Evolutionary conservation across 1,140 invertebrate genomes (phyloP), one percentile per base, ranked within the genome.

Genomic region (Phortica variegata): DNA sequence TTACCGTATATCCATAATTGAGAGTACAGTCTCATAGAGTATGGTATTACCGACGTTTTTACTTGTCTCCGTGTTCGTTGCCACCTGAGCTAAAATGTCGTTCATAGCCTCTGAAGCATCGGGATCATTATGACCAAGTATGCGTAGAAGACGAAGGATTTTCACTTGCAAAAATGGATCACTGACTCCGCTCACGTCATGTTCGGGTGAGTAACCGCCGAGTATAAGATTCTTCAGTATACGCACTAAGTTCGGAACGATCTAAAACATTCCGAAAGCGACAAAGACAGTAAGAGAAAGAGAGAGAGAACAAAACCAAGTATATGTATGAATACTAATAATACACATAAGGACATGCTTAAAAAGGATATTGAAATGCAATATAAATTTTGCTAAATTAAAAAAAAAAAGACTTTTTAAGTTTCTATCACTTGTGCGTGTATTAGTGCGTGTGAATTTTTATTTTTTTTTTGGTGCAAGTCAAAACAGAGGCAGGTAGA

Each of bases 141-240:
- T 93, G 61, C 97, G 81, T 21, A 99, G 77, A 0, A 99, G 81
- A 52, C 93, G 86, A 43, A 99, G 81, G 61, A 99, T 97, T 84
- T 98, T 98, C 12, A 98, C 95, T 85, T 99, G 97, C 49, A 99
- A 82, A 79, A 99, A 99, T 39, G 97, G 97, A 82, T 99, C 97
- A 60, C 93, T 97, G 10, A 99, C 93, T 38, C 97, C 96, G 53
- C 93, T 97, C n/a, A 99, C 97, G 79, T 99, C 97, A 77, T 99
- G 97, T 77, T 99, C 97, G 8, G 97, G 96, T 23, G 96, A 99
- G 80, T 99, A 99, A 17, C 97, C 97, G 44, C 94, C 93, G 79
- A 98, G 83, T 50, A 99, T 96, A 26, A 99, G 80, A 79, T 98
- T 98, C 80, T 99, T 99, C 63, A 99, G 80, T 75, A 98, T 97